A percentile compares a stretch with the other conserved stretches of the same genome.
phyloP scores from a whole-genome alignment of 2,888 invertebrate genomes.

The Isotomurus palustris region DNA sequence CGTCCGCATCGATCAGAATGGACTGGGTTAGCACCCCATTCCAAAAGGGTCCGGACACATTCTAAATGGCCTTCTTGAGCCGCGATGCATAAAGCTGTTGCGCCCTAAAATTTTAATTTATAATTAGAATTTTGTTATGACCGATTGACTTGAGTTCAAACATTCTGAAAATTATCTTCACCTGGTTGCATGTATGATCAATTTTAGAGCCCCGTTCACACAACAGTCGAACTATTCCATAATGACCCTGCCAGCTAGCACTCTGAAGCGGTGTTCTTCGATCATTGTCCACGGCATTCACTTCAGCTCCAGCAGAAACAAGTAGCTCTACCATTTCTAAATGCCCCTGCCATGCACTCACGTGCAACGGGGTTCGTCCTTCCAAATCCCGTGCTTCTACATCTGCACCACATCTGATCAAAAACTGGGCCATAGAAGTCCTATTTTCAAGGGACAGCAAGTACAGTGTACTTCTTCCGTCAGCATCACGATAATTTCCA shows the following conservation, averaged over 20 bases:
- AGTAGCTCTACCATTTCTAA: slow-evolving; percentile 84
- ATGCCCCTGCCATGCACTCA: slow-evolving; percentile 91
- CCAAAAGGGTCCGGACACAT: slow-evolving; percentile 77
- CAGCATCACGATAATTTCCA: slow-evolving; percentile 83
- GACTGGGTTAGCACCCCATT: slow-evolving; percentile 77
- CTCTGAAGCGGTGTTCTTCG: slow-evolving; percentile 86
- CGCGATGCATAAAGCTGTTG: slow-evolving; percentile 87
- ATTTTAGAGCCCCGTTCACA: slow-evolving; percentile 75
- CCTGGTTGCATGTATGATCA: slow-evolving; percentile 85
- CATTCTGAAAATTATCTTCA: slow-evolving; percentile 10
- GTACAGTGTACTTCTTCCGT: slow-evolving; percentile 85
- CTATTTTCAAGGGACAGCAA: slow-evolving; percentile 84
- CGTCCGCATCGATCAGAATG: slow-evolving; percentile 73
- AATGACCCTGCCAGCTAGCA: slow-evolving; percentile 93
- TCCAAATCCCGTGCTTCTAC: slow-evolving; percentile 85
- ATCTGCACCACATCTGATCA: slow-evolving; percentile 71
- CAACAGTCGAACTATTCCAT: slow-evolving; percentile 72
- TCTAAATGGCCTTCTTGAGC: slow-evolving; percentile 88
- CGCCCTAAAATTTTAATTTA: slow-evolving; percentile 57
- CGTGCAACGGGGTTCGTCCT: slow-evolving; percentile 84
- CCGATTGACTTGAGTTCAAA: no score
- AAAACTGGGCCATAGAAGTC: slow-evolving; percentile 73
- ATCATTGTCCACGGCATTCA: slow-evolving; percentile 83
- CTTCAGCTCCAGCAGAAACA: slow-evolving; percentile 75
- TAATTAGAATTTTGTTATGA: background rate